Conservation (phyloP, 2,888 invertebrate genomes). For the Pachycephus smyrnensis region DNA sequence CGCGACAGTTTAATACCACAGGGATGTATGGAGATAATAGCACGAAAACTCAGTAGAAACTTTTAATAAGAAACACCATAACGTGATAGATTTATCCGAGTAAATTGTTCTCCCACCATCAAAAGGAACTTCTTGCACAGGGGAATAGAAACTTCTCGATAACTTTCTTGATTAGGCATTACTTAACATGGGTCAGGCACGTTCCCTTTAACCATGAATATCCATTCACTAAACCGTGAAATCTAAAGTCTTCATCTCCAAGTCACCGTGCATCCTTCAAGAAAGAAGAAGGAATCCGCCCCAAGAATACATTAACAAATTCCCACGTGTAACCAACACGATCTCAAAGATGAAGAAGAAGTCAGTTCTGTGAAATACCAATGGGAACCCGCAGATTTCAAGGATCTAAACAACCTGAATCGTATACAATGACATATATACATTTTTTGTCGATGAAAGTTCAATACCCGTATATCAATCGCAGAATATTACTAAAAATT, state of each 20-base stretch:
- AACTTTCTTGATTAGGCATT: not conserved
- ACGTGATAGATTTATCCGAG: not conserved
- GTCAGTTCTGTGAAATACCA: not conserved
- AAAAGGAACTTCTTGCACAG: not conserved
- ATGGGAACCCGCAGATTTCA: not conserved
- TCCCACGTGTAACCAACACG: not conserved
- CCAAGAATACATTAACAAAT: not conserved
- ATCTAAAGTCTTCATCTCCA: not conserved
- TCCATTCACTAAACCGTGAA: not conserved
- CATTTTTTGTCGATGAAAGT: not conserved
- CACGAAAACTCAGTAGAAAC: not conserved
- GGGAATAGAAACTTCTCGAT: not conserved
- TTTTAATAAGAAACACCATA: not conserved
- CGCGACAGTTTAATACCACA: not conserved
- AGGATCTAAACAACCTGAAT: not conserved
- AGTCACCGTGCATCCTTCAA: not conserved
- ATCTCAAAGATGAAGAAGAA: not conserved
- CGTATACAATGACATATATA: not conserved
- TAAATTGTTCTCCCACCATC: not conserved
- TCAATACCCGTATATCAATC: not conserved
- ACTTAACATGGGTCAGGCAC: not conserved
- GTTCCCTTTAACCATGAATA: not conserved
- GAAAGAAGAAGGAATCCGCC: not conserved
- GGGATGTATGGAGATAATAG: not conserved
- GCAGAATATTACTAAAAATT: not conserved